A percentile compares a stretch with the other conserved stretches of the same genome.
phyloP scores from a whole-genome alignment of 2,888 invertebrate genomes.

The Epinotia demarniana region DNA sequence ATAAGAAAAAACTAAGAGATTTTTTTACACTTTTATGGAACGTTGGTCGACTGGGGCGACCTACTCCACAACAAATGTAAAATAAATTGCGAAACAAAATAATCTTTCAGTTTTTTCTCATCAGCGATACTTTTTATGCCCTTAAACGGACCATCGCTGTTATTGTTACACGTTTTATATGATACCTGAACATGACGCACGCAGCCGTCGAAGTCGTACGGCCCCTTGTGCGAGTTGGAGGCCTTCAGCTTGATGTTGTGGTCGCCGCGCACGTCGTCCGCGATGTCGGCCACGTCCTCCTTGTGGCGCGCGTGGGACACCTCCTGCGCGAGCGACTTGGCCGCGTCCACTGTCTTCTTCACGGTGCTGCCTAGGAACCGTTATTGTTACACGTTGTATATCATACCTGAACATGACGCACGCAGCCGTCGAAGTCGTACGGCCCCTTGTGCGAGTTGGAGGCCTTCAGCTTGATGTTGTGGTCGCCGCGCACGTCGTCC shows the following conservation, averaged over 20 bases:
- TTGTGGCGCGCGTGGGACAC: constrained; percentile 94
- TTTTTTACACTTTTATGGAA: no score
- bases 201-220: constrained; percentile 96
- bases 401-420: constrained; percentile 92
- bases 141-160: no score
- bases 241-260: constrained; percentile 96
- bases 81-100: no score
- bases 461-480: constrained; percentile 95
- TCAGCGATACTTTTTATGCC: no score
- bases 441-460: constrained; percentile 98
- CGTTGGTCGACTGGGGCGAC: no score
- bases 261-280: constrained; percentile 92
- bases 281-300: constrained; percentile 93
- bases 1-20: no score
- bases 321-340: constrained; percentile 94
- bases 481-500: constrained; percentile 92
- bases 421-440: constrained; percentile 95
- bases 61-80: no score
- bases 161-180: no score
- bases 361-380: constrained; percentile 95
- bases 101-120: no score
- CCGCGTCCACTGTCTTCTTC: constrained; percentile 95
- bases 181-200: constrained; percentile 93
- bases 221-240: constrained; percentile 97
- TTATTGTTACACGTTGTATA: constrained; percentile 56